phyloP scores from a whole-genome alignment of 2,113 vertebrate species.

The Daphoenositta chrysoptera region DNA sequence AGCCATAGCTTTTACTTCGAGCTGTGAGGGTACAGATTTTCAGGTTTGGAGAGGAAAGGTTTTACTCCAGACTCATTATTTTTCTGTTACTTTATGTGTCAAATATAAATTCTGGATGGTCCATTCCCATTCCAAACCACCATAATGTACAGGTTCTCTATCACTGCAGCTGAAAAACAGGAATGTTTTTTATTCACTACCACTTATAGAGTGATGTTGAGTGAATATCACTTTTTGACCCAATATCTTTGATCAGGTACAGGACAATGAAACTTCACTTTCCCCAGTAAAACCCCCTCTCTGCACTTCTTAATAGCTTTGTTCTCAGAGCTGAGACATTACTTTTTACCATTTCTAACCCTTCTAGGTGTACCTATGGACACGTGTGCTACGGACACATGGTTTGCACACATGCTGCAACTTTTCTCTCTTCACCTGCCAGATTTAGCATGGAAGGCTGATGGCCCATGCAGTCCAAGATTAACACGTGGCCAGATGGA shows the following conservation, averaged over 20 bases:
- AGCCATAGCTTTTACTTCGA: slow-evolving; percentile 27
- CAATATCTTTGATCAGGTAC: background rate
- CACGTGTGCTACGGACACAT: fast-evolving
- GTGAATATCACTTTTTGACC: background rate
- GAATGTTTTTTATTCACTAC: background rate
- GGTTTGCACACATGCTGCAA: background rate
- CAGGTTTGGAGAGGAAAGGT: background rate
- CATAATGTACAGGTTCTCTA: background rate
- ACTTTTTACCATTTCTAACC: background rate
- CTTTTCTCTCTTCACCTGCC: background rate
- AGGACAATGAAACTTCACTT: background rate
- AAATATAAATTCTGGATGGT: background rate
- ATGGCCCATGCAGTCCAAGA: background rate
- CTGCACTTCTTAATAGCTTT: background rate
- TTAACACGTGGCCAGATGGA: background rate
- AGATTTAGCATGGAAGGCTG: background rate
- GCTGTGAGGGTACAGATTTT: background rate
- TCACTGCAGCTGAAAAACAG: background rate
- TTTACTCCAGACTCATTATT: background rate
- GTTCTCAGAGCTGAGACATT: background rate
- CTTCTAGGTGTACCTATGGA: background rate
- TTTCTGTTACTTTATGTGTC: background rate
- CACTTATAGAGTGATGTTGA: background rate
- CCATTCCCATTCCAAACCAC: background rate
- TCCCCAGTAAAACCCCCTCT: background rate